Conservation (phyloP, 23 tunicate genomes). For the Ciona savignyi region DNA sequence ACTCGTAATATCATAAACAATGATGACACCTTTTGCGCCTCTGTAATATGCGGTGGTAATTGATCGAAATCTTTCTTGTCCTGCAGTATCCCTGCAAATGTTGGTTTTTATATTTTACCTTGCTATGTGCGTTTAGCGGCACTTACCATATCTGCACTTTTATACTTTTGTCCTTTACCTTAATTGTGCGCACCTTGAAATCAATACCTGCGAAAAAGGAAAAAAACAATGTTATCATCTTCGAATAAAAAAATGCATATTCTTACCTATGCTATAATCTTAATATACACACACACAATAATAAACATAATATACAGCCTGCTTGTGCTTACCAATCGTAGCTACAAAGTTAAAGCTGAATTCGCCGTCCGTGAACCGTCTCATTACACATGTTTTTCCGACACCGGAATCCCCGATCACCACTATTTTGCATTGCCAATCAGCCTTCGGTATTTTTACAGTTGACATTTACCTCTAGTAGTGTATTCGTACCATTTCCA, state of each 20-base stretch:
- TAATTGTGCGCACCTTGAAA: constrained; percentile 40
- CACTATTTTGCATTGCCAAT: constrained; percentile 44
- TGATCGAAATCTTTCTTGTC: constrained; percentile 67
- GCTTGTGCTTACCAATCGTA: constrained; percentile 43
- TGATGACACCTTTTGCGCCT: constrained; percentile 62
- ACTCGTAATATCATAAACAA: constrained; percentile 69
- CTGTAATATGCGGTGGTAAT: constrained; percentile 70
- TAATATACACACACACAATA: too few relatives aligned
- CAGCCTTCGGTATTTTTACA: constrained; percentile 13
- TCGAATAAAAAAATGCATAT: background rate
- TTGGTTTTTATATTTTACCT: background rate
- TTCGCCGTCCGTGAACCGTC: constrained; percentile 60
- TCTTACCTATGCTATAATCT: too few relatives aligned
- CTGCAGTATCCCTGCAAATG: constrained; percentile 67
- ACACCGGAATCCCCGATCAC: constrained; percentile 68
- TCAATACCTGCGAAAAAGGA: constrained; percentile 42
- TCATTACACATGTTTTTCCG: constrained; percentile 67
- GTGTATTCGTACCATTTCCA: too few relatives aligned
- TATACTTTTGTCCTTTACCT: constrained; percentile 17
- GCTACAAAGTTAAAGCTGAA: constrained; percentile 54
- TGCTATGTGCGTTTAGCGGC: background rate
- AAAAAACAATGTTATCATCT: background rate
- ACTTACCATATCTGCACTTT: constrained; percentile 85
- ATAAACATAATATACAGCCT: too few relatives aligned
- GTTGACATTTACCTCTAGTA: background rate